phyloP scores from a whole-genome alignment of 2,113 vertebrate genomes.

The Melanotaenia duboulayi region DNA sequence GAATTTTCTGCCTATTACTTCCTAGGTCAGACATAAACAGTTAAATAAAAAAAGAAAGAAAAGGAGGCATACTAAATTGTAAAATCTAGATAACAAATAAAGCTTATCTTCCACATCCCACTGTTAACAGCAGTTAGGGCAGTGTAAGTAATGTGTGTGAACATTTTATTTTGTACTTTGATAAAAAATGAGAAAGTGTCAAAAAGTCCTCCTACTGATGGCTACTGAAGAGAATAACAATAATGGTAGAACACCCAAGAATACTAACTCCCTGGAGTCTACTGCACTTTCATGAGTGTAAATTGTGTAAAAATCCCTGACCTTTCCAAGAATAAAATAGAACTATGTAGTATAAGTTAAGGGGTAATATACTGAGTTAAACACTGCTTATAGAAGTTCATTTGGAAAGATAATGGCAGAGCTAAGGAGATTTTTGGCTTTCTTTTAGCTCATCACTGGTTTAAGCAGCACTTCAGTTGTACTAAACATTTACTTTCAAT shows the following conservation, averaged over 20 bases:
- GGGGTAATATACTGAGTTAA: neutral
- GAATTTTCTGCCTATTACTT: too few species aligned
- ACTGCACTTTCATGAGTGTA: constrained; percentile 10
- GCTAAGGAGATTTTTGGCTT: neutral
- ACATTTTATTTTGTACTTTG: constrained; percentile 20
- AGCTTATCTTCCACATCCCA: constrained; percentile 9
- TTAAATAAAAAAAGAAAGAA: neutral
- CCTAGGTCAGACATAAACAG: too few species aligned
- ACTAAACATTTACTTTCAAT: neutral
- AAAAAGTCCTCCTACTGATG: neutral
- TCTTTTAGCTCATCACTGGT: neutral
- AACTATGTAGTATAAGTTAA: neutral
- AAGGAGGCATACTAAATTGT: neutral
- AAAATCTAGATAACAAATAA: constrained; percentile 10
- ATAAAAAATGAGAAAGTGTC: constrained; percentile 12
- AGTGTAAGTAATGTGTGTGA: constrained; percentile 31
- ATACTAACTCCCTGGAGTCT: constrained; percentile 4
- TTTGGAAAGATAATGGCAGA: constrained; percentile 3
- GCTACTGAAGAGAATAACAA: constrained; percentile 15
- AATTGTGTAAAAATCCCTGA: neutral
- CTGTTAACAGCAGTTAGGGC: constrained; percentile 9
- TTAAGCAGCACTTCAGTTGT: neutral
- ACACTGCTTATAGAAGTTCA: neutral
- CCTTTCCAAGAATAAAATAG: constrained; percentile 18
- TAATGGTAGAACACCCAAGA: constrained; percentile 25